Conservation (phyloP, 2,113 vertebrate species). For the Heptranchias perlo region DNA sequence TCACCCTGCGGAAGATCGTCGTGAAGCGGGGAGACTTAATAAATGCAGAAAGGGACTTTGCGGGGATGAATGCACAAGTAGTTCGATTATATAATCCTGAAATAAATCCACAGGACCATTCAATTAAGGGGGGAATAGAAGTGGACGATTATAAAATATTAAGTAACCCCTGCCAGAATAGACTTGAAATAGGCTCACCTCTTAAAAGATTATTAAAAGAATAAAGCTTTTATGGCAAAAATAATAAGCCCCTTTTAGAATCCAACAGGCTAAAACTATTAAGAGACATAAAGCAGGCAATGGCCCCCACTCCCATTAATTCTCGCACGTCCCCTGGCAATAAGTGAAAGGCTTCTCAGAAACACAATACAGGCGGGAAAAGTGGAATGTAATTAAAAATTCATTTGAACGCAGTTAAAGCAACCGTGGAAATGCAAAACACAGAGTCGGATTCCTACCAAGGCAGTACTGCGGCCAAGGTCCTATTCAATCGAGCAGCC, state of each 20-base stretch:
- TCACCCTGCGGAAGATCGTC: not conserved
- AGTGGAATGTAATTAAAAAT: conserved; percentile 33
- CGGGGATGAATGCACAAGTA: not conserved
- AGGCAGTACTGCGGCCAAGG: not conserved
- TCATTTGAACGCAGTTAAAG: not conserved
- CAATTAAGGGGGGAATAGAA: not conserved
- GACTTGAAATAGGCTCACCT: too few relatives aligned
- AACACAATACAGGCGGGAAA: not conserved
- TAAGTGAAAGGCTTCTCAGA: conserved; percentile 1
- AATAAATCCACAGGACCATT: not conserved
- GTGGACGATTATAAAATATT: conserved; percentile 13
- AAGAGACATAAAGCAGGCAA: not conserved
- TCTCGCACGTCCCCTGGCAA: not conserved
- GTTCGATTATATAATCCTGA: not conserved
- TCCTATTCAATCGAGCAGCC: not conserved
- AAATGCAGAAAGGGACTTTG: not conserved
- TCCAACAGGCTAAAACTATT: not conserved
- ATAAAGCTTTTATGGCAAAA: not conserved
- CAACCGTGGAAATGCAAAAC: conserved; percentile 8
- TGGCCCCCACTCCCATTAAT: not conserved
- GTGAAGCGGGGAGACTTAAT: not conserved
- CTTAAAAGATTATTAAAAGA: conserved; percentile 2
- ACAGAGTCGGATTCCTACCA: conserved; percentile 1
- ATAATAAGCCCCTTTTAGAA: conserved; percentile 1
- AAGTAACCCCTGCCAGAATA: not conserved